Conservation (phyloP, 2,888 invertebrate species). For the Idaea dimidiata region DNA sequence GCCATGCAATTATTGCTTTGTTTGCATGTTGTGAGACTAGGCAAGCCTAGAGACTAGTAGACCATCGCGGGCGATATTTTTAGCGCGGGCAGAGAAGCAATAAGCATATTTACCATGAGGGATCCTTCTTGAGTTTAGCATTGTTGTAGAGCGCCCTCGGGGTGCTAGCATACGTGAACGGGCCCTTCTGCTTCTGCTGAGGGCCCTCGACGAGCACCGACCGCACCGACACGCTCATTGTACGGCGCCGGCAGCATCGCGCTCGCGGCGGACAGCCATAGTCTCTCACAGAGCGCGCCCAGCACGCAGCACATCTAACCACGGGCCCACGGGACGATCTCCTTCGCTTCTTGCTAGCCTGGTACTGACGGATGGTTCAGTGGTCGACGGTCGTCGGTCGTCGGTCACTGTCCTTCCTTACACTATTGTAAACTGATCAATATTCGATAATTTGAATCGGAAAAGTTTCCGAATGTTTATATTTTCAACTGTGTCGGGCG, state of each 20-base stretch:
- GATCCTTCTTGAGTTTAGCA: slow-evolving; percentile 71
- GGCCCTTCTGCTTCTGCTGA: slow-evolving; percentile 58
- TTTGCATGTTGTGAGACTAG: too few species aligned
- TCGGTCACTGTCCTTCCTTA: slow-evolving; percentile 1
- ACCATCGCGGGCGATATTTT: neutral
- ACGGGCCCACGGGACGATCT: slow-evolving; percentile 9
- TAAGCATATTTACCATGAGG: slow-evolving; percentile 60
- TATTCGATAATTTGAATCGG: neutral
- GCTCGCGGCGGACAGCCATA: slow-evolving; percentile 37
- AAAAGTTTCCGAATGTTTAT: neutral
- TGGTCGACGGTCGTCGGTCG: neutral
- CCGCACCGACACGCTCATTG: slow-evolving; percentile 66
- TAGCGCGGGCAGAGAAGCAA: neutral
- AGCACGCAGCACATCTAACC: slow-evolving; percentile 59
- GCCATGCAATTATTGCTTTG: too few species aligned
- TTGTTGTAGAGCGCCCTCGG: slow-evolving; percentile 82
- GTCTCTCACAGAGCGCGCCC: slow-evolving; percentile 51
- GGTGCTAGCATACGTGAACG: slow-evolving; percentile 82
- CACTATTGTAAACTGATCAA: neutral
- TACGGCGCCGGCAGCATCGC: slow-evolving; percentile 20
- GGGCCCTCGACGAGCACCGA: slow-evolving; percentile 69
- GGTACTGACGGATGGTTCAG: neutral
- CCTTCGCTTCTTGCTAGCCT: slow-evolving; percentile 10
- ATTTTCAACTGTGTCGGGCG: neutral
- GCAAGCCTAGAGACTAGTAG: too few species aligned